phyloP scores from a whole-genome alignment of 2,888 invertebrate species.

The Pediacus dermestoides region DNA sequence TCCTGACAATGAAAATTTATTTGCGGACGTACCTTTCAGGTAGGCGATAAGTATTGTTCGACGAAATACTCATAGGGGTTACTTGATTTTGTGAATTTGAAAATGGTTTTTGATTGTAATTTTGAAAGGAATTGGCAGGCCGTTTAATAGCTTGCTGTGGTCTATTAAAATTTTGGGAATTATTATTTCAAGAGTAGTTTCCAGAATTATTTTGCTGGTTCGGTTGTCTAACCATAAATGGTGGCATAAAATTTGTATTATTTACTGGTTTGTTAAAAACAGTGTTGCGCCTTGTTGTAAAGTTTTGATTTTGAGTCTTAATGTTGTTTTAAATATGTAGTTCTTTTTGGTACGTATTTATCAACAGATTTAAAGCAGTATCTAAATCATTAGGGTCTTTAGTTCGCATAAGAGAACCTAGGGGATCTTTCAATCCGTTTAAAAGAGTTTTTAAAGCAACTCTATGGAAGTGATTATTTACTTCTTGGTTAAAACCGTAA shows the following conservation, averaged over 20 bases:
- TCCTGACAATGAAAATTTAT: no score
- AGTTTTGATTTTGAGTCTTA: background rate
- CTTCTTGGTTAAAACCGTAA: background rate
- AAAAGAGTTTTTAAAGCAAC: constrained; percentile 8
- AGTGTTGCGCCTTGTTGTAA: background rate
- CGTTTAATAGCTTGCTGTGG: background rate
- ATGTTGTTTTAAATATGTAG: background rate
- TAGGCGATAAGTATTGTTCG: no score
- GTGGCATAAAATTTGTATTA: constrained; percentile 1
- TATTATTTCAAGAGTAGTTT: no score
- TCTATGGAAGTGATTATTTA: constrained; percentile 3
- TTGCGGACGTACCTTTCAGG: no score
- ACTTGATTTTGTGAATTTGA: no score
- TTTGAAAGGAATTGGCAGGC: background rate
- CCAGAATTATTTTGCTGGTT: background rate
- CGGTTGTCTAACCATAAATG: no score
- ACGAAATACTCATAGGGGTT: no score
- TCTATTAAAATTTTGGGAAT: background rate
- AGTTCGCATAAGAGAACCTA: constrained; percentile 10
- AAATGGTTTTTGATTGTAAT: background rate
- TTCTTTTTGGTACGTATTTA: constrained; percentile 10
- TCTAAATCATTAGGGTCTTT: constrained; percentile 10
- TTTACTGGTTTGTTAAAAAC: background rate
- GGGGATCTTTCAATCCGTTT: constrained; percentile 10
- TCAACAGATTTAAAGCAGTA: constrained; percentile 7